Conservation (phyloP, 2,888 invertebrate species). For the Magallana nippona region DNA sequence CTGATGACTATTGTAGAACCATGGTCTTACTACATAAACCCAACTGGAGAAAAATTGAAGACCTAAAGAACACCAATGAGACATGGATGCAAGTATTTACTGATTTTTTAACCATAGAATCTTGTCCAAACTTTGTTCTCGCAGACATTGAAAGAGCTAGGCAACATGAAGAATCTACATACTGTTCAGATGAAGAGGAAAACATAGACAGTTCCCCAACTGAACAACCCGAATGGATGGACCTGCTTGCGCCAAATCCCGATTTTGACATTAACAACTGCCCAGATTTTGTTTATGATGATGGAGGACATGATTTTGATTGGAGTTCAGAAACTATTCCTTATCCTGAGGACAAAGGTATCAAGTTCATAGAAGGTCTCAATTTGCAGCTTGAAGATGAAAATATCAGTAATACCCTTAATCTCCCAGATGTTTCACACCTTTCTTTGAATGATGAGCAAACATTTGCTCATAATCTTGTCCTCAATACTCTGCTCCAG, state of each 20-base stretch:
- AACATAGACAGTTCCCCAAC: not conserved
- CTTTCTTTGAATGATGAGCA: constrained; percentile 48
- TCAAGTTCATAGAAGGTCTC: constrained; percentile 31
- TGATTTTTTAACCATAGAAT: constrained; percentile 45
- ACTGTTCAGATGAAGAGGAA: constrained; percentile 34
- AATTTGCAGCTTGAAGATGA: not conserved
- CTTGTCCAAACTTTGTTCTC: constrained; percentile 55
- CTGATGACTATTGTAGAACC: constrained; percentile 45
- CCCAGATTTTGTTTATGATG: constrained; percentile 52
- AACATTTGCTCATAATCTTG: constrained; percentile 51
- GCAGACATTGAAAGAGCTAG: constrained; percentile 51
- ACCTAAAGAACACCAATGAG: constrained; percentile 50
- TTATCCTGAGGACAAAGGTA: constrained; percentile 49
- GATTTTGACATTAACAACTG: constrained; percentile 16
- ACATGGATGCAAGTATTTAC: constrained; percentile 53
- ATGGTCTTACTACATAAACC: constrained; percentile 56
- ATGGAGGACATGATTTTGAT: constrained; percentile 59
- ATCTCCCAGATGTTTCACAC: constrained; percentile 46
- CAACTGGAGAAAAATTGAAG: constrained; percentile 56
- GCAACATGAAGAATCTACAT: too few relatives aligned
- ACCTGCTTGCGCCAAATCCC: constrained; percentile 49
- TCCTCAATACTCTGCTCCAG: constrained; percentile 43
- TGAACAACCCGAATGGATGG: constrained; percentile 57
- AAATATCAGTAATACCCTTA: constrained; percentile 19
- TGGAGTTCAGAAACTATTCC: constrained; percentile 31